Evolutionary conservation across 2,888 invertebrate species (phyloP).

Genomic region (Parelbella ahira): DNA sequence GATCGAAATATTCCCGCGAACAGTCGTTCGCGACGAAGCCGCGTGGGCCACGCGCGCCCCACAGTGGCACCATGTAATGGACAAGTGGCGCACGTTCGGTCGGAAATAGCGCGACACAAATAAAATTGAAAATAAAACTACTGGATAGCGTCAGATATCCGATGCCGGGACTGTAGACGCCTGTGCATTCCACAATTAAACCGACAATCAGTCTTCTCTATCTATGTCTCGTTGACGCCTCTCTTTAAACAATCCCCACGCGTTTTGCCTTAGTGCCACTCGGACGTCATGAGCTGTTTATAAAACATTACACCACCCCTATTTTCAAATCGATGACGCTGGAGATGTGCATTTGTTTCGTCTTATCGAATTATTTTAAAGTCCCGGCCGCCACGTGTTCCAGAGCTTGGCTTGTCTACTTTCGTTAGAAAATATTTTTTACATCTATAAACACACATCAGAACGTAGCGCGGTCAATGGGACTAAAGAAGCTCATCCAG

Average conservation of each 20-base stretch:
- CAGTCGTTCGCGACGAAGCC: conserved; percentile 42
- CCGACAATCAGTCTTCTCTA: conserved; percentile 29
- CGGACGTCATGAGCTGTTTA: conserved; percentile 6
- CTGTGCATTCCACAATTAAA: conserved; percentile 36
- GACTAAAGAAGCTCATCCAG: too few relatives aligned
- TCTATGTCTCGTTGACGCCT: conserved; percentile 26
- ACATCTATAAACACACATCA: too few relatives aligned
- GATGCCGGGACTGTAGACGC: conserved; percentile 39
- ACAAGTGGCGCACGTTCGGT: conserved; percentile 72
- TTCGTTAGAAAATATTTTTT: too few relatives aligned
- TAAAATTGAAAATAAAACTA: conserved; percentile 78
- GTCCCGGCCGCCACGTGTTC: too few relatives aligned
- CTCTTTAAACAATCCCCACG: conserved; percentile 24
- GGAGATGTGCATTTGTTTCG: conserved; percentile 4
- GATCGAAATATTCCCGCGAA: conserved; percentile 40
- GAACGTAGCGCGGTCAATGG: too few relatives aligned
- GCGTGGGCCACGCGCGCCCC: conserved; percentile 65
- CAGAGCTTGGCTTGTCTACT: too few relatives aligned
- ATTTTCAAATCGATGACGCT: conserved; percentile 7
- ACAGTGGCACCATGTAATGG: conserved; percentile 61
- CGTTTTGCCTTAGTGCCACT: conserved; percentile 5
- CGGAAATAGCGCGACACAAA: conserved; percentile 79
- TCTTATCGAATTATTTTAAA: too few relatives aligned
- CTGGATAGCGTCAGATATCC: conserved; percentile 72
- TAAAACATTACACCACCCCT: conserved; percentile 14